A percentile compares a stretch with the other conserved stretches of the same genome.
Evolutionary conservation across 2,113 vertebrate species (phyloP).

Genomic region (Dicentrarchus labrax): DNA sequence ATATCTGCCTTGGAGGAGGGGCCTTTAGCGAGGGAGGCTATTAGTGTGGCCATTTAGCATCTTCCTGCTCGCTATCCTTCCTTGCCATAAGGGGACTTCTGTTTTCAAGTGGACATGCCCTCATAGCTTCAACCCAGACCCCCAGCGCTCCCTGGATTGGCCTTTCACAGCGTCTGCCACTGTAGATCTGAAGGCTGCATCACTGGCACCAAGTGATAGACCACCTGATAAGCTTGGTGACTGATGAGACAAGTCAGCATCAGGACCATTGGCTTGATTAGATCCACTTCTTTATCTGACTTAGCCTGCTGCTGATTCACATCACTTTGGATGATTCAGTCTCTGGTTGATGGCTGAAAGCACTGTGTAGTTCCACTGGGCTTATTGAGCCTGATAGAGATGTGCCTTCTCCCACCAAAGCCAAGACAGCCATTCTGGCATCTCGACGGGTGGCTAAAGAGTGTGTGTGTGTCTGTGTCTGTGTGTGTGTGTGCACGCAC

Average conservation of each 20-base stretch:
- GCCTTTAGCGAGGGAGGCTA: background rate
- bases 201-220: conserved; percentile 33
- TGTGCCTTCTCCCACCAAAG: conserved; percentile 39
- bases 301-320: conserved; percentile 63
- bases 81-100: conserved; percentile 28
- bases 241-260: conserved; percentile 60
- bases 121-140: conserved; percentile 2
- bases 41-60: conserved; percentile 42
- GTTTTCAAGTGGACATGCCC: conserved; percentile 6
- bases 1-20: conserved; percentile 35
- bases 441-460: conserved; percentile 37
- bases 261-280: conserved; percentile 59
- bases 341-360: conserved; percentile 53
- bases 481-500: background rate
- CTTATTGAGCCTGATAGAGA: conserved; percentile 60
- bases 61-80: conserved; percentile 17
- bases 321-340: conserved; percentile 71
- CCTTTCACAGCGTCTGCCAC: conserved; percentile 1
- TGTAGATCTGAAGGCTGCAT: conserved; percentile 50
- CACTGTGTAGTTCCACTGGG: conserved; percentile 36
- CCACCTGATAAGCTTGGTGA: conserved; percentile 60
- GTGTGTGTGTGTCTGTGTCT: background rate
- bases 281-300: conserved; percentile 59
- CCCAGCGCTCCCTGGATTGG: background rate
- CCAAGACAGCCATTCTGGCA: conserved; percentile 44